These are phyloP conservation scores for Acipenser transmontanus DNA, from an alignment of 2,797 vertebrate genomes.

Conservation along the genomic window DNA sequence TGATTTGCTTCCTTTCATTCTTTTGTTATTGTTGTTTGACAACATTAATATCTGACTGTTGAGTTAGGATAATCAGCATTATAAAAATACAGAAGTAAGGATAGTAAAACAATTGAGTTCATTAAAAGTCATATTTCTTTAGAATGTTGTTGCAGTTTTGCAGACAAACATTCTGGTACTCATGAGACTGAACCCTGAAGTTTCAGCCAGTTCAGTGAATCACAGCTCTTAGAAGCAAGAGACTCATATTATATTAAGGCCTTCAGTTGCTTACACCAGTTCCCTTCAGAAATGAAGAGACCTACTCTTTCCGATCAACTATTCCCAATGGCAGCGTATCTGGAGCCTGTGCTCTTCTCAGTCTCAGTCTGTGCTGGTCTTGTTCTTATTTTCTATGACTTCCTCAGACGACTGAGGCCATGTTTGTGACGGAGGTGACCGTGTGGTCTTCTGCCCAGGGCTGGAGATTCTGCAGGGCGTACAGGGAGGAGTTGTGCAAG, in stretches of 20 bases:
- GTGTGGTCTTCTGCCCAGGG: slow-evolving; percentile 96
- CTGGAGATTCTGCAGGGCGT: slow-evolving; percentile 95
- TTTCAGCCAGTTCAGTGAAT: too few relatives aligned
- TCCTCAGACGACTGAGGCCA: slow-evolving; percentile 65
- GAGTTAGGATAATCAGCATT: not conserved
- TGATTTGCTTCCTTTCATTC: too few relatives aligned
- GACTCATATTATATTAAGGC: too few relatives aligned
- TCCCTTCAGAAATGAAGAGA: not conserved
- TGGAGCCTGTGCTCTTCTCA: not conserved
- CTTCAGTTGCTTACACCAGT: not conserved
- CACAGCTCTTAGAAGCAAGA: too few relatives aligned
- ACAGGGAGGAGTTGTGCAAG: slow-evolving; percentile 95
- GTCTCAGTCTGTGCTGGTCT: not conserved
- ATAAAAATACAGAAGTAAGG: not conserved
- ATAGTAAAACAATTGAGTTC: not conserved
- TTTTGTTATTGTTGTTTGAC: not conserved
- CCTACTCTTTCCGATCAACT: not conserved
- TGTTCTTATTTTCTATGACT: not conserved
- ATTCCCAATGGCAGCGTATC: not conserved
- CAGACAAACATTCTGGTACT: too few relatives aligned
- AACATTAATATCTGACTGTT: not conserved
- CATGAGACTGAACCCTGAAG: too few relatives aligned
- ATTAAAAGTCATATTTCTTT: not conserved
- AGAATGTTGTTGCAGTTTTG: too few relatives aligned
- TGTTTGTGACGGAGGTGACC: slow-evolving; percentile 76